These are phyloP conservation scores for Telmatherina bonti DNA, from an alignment of 2,797 vertebrate genomes.

Conservation along the genomic window DNA sequence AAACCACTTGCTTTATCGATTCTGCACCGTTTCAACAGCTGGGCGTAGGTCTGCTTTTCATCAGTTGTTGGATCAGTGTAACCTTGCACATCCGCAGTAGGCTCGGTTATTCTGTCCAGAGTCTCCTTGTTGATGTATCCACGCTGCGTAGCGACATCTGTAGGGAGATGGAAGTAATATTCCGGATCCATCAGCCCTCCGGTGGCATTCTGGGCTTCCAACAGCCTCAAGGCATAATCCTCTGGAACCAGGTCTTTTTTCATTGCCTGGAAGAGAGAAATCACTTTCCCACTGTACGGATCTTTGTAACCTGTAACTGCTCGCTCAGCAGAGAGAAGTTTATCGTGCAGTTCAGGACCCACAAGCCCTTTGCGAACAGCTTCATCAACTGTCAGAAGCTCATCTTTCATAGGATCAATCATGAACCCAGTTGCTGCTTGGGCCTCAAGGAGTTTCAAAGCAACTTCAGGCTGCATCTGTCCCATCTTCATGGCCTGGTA, in stretches of 20 bases:
- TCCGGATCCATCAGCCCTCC: conserved; percentile 93
- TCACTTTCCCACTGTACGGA: conserved; percentile 93
- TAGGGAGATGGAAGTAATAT: conserved; percentile 92
- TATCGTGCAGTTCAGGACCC: conserved; percentile 95
- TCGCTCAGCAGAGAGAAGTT: conserved; percentile 93
- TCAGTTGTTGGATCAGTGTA: conserved; percentile 91
- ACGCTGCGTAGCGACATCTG: conserved; percentile 90
- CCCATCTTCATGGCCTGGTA: conserved; percentile 95
- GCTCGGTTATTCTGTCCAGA: conserved; percentile 86
- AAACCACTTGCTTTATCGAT: conserved; percentile 85
- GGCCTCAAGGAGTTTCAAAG: conserved; percentile 90
- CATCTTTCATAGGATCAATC: conserved; percentile 89
- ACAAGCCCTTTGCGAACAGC: conserved; percentile 94
- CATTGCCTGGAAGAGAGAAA: conserved; percentile 97
- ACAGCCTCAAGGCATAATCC: conserved; percentile 92
- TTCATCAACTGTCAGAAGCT: conserved; percentile 94
- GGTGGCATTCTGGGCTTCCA: conserved; percentile 94
- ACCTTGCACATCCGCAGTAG: conserved; percentile 82
- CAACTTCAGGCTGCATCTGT: conserved; percentile 87
- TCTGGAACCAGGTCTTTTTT: conserved; percentile 92
- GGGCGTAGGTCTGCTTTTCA: conserved; percentile 90
- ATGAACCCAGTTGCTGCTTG: conserved; percentile 97
- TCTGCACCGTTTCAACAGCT: conserved; percentile 90
- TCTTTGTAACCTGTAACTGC: conserved; percentile 95
- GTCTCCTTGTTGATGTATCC: conserved; percentile 95